Base-by-base conservation (phyloP, 1,140 invertebrate genomes). In the Apis cerana region DNA sequence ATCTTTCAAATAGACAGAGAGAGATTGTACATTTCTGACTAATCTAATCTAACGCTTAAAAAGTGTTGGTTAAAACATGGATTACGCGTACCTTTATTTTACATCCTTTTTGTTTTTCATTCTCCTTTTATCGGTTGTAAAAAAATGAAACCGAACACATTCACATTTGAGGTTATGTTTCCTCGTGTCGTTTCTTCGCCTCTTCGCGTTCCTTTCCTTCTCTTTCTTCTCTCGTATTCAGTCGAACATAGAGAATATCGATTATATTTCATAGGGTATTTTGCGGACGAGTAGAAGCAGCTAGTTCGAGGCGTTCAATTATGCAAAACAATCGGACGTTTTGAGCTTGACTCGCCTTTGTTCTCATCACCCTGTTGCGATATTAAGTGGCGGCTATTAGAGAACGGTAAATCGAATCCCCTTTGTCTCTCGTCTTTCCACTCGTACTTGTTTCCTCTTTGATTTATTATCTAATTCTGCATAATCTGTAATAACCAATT, bases 301-400 rank as follows among this genome's bases (percentile, higher is more conserved):
- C 1, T 43, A 23, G 17, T 43, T 48, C 43, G 58, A 10, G 9
- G 12, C 48, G 50, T 33, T 78, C 23, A 59, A 70, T 78, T 69
- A 69, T 69, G 54, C n/a, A 69, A 61, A 68, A 58, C 54, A 17
- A 43, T 68, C 11, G 52, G 8, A 43, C n/a, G n/a, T 21, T 68
- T 50, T 11, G 52, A 9, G 4, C 5, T n/a, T 19, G n/a, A 17
- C 33, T 23, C 23, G 43, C n/a, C 43, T 69, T 78, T 33, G 76
- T 78, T 48, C 13, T 61, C 5, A 56, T 27, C n/a, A 52, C 15
- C 19, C n/a, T 50, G n/a, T 50, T 68, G 52, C 64, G 68, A 78
- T 78, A 78, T 78, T 69, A 78, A 69, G n/a, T 13, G 64, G 33
- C 64, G 33, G 64, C 75, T 78, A 27, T 70, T 50, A 75, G 58